Conservation (phyloP, 1,140 invertebrate species). For the Zaprionus ghesquierei region DNA sequence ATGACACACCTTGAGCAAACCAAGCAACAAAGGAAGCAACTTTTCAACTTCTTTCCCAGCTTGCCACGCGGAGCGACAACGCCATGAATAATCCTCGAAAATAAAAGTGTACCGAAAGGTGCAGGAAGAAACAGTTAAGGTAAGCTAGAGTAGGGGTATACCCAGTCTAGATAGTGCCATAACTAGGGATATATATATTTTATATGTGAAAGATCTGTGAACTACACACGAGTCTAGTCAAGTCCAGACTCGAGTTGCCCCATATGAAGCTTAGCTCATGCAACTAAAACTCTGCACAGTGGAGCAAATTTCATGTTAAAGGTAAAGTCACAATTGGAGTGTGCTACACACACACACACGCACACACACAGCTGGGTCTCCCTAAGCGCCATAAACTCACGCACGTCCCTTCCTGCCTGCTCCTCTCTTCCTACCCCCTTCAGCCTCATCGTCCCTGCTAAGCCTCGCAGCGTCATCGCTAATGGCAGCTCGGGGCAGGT, state of each 20-base stretch:
- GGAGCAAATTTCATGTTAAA: not conserved
- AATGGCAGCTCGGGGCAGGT: constrained; percentile 22
- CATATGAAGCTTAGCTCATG: no score
- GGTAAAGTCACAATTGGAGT: constrained; percentile 28
- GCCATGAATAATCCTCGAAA: constrained; percentile 61
- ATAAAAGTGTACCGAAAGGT: not conserved
- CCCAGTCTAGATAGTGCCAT: not conserved
- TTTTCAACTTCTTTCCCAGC: constrained; percentile 19
- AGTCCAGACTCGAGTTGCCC: no score
- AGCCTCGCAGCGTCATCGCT: constrained; percentile 13
- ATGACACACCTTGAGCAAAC: constrained; percentile 68
- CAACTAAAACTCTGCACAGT: not conserved
- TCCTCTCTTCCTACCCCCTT: not conserved
- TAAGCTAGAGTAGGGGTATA: not conserved
- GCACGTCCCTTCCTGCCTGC: not conserved
- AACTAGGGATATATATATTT: not conserved
- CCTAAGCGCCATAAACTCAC: constrained; percentile 25
- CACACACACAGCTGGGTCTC: not conserved
- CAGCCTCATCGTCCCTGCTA: not conserved
- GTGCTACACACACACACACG: constrained; percentile 1
- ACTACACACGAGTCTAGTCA: no score
- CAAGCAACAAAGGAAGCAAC: constrained; percentile 52
- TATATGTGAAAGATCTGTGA: not conserved
- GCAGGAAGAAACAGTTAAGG: not conserved
- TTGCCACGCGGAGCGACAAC: constrained; percentile 43